Conservation (phyloP, 2,888 invertebrate species). For the Priocnemis perturbator region DNA sequence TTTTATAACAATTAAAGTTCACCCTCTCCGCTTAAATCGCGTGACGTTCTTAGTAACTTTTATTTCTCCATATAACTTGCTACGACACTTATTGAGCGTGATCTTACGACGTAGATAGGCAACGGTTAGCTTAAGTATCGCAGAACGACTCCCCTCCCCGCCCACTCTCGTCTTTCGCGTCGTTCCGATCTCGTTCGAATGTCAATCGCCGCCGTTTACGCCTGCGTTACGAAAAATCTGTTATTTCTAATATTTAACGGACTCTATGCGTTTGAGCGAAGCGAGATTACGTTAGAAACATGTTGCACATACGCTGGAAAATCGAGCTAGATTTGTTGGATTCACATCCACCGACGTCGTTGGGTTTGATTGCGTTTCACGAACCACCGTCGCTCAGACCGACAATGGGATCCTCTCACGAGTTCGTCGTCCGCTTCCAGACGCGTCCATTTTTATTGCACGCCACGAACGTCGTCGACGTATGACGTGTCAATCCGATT, state of each 20-base stretch:
- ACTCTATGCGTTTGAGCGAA: conserved; percentile 62
- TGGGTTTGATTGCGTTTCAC: too few species aligned
- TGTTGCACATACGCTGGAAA: conserved; percentile 9
- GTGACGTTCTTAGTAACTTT: conserved; percentile 33
- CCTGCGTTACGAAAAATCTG: conserved; percentile 23
- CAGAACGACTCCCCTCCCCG: conserved; percentile 10
- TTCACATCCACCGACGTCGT: conserved; percentile 9
- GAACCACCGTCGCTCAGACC: too few species aligned
- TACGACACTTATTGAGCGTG: conserved; percentile 72
- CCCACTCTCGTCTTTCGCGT: background rate
- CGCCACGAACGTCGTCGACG: too few species aligned
- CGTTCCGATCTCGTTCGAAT: conserved; percentile 8
- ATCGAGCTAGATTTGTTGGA: conserved; percentile 2
- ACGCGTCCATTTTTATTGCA: too few species aligned
- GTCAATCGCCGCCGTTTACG: background rate
- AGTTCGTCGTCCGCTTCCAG: too few species aligned
- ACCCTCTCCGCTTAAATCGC: conserved; percentile 2
- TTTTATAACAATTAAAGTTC: conserved; percentile 1
- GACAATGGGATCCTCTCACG: too few species aligned
- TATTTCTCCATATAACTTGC: conserved; percentile 48
- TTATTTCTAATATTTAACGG: conserved; percentile 41
- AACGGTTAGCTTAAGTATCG: conserved; percentile 60
- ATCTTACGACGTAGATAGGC: conserved; percentile 71
- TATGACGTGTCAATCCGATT: too few species aligned
- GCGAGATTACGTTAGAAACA: conserved; percentile 58